phyloP scores from a whole-genome alignment of 1,140 invertebrate species.

The Plutomurus gul region DNA sequence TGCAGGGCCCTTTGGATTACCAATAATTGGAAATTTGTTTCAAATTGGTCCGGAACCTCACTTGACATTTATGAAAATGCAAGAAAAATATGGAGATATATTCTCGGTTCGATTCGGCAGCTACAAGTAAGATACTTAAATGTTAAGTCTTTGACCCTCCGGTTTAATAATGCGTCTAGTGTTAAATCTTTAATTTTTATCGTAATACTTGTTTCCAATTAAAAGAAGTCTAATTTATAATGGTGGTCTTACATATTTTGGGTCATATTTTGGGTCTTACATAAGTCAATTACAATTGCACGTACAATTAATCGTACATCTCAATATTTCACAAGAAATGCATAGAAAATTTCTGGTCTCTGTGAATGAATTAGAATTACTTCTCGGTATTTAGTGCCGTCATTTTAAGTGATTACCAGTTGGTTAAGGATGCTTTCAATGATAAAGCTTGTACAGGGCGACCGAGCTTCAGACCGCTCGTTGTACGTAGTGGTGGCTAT shows the following conservation, averaged over 20 bases:
- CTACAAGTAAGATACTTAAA: neutral
- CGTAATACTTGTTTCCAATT: too few species aligned
- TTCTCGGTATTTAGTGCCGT: neutral
- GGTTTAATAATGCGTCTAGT: too few species aligned
- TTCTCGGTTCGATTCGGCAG: slow-evolving; percentile 3
- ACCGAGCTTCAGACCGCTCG: neutral
- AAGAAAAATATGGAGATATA: slow-evolving; percentile 21
- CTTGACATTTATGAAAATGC: neutral
- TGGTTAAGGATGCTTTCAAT: neutral
- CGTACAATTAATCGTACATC: too few species aligned
- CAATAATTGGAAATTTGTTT: slow-evolving; percentile 26
- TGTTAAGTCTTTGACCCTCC: too few species aligned
- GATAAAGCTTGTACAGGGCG: neutral
- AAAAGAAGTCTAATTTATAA: neutral
- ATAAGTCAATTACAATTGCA: too few species aligned
- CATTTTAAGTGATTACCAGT: neutral
- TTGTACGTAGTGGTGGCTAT: neutral
- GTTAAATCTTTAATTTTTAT: too few species aligned
- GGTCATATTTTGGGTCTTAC: too few species aligned
- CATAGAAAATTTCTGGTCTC: too few species aligned
- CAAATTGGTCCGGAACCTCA: neutral
- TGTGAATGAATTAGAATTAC: too few species aligned
- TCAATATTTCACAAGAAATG: too few species aligned
- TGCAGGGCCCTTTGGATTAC: neutral
- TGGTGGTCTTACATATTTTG: neutral